These are phyloP conservation scores for Drosophila mayri DNA, from an alignment of 1,140 invertebrate species.

Conservation along the genomic window DNA sequence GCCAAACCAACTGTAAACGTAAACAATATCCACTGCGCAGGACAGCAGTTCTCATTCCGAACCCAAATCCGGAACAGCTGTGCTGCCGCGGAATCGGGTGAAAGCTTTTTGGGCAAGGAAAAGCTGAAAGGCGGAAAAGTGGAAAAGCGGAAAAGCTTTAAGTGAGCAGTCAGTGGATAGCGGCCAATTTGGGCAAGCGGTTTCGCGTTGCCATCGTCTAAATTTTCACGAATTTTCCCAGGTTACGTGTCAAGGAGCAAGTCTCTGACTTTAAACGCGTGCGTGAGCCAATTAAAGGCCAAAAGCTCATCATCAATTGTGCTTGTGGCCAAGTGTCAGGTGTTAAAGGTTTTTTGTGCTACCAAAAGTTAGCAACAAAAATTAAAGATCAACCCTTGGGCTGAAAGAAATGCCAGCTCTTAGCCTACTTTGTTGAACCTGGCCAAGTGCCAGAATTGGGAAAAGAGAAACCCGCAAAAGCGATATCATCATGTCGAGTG, in stretches of 20 bases:
- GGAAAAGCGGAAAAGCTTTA: constrained; percentile 58
- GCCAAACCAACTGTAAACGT: constrained; percentile 71
- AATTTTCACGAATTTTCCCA: constrained; percentile 10
- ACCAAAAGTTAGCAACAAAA: constrained; percentile 9
- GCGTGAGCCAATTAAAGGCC: constrained; percentile 34
- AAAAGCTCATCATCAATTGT: constrained; percentile 20
- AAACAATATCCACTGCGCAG: constrained; percentile 77
- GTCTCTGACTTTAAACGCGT: background rate
- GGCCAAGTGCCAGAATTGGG: constrained; percentile 60
- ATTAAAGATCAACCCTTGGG: constrained; percentile 16
- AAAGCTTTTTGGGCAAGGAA: constrained; percentile 53
- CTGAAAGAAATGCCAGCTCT: constrained; percentile 12
- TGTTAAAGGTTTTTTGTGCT: constrained; percentile 10
- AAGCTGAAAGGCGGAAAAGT: constrained; percentile 43
- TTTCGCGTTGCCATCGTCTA: constrained; percentile 13
- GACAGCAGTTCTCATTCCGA: constrained; percentile 29
- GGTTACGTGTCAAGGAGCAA: constrained; percentile 51
- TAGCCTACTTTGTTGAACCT: constrained; percentile 24
- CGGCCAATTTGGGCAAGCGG: constrained; percentile 57
- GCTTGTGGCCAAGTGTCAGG: constrained; percentile 18
- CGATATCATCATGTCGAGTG: constrained; percentile 59
- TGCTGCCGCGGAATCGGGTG: constrained; percentile 11
- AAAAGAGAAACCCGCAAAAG: constrained; percentile 21
- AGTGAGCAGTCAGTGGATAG: constrained; percentile 76
- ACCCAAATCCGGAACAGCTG: constrained; percentile 33